Base-by-base conservation (phyloP, 2,797 vertebrate species). In the Pipistrellus nathusii region DNA sequence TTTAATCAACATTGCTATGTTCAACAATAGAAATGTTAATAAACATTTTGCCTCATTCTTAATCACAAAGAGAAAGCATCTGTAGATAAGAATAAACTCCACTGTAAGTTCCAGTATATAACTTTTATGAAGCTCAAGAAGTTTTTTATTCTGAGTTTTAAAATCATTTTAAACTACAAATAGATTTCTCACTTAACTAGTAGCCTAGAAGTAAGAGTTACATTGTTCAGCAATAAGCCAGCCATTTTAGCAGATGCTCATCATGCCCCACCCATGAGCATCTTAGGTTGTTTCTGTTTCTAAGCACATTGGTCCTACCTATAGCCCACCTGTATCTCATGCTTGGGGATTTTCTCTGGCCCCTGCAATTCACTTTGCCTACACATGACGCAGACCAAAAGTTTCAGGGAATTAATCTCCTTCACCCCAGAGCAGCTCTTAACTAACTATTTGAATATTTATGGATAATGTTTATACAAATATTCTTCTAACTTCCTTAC, bases 81-180 rank as follows among this genome's bases (percentile, higher is more conserved):
- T 84, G 44, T 11, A 71, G 21, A 51, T 72, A 62, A 78, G 17
- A 83, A 62, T 77, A 83, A 73, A 86, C 68, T 92, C 15, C 69
- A 17, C 8, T 32, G 1, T 69, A 48, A 32, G 1, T 81, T 71
- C 80, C 64, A 20, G 6, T 55, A 46, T 35, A 64, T 23, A 75
- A 12, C 21, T 69, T 77, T 92, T 44, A 80, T 48, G 11, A 84
- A 48, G 17, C 15, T 92, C 17, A 32, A n/a, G 6, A 78, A 69
- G 30, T 44, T 7, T 62, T 27, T 8, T 86, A 66, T 23, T 57
- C 2, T 30, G 25, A 32, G 38, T 51, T 71, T 76, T 27, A 83
- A 86, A 75, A 46, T 82, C 41, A 85, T 64, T 80, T 92, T 76
- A 82, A 71, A 85, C 17, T 86, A 9, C 55, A 48, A 81, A 18